Evolutionary conservation across 2,797 vertebrate genomes (phyloP).

Genomic region (Cuniculus paca): DNA sequence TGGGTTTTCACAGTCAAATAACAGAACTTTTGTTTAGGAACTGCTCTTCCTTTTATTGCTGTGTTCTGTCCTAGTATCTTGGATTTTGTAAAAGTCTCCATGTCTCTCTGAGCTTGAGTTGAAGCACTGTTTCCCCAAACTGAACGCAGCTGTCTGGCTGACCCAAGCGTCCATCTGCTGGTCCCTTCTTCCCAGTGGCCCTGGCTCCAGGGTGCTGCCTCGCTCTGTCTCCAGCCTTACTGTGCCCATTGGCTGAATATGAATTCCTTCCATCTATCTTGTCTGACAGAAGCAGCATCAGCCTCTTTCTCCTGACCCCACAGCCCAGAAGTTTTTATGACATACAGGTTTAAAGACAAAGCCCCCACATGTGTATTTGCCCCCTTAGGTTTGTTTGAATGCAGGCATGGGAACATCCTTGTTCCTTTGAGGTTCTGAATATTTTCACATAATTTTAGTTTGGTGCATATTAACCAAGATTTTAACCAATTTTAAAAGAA

Average conservation of each 20-base stretch:
- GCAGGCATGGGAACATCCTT: neutral
- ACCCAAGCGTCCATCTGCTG: neutral
- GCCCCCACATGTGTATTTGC: accelerated
- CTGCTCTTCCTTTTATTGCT: neutral
- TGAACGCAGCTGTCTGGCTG: neutral
- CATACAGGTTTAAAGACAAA: neutral
- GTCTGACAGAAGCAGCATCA: neutral
- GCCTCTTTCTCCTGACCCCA: neutral
- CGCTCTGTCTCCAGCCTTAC: accelerated
- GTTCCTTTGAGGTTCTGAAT: neutral
- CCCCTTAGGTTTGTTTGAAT: neutral
- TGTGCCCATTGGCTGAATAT: neutral
- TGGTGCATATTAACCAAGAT: neutral
- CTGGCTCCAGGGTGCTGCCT: accelerated
- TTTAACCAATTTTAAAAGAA: neutral
- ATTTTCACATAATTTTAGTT: neutral
- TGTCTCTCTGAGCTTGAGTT: neutral
- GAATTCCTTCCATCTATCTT: neutral
- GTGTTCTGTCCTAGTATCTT: neutral
- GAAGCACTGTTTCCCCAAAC: neutral
- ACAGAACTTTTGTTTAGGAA: neutral
- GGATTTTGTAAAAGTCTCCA: neutral
- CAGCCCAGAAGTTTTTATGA: neutral
- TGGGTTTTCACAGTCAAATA: neutral
- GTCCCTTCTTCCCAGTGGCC: neutral